A percentile compares a stretch with the other conserved stretches of the same genome.
Conservation (phyloP, 2,888 invertebrate species). For the Megastigmus dorsalis region DNA sequence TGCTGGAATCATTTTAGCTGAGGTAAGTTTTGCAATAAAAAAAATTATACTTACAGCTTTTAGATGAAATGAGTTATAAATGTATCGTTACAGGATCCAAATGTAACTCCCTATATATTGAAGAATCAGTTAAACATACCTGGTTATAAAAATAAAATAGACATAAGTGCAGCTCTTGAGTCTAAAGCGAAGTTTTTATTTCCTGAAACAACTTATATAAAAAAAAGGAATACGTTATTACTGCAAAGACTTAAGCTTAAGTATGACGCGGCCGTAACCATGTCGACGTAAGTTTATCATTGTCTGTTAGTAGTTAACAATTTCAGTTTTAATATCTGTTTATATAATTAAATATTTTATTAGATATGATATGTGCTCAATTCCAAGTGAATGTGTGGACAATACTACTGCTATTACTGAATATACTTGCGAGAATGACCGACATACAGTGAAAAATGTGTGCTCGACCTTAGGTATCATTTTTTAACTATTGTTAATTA, state of each 20-base stretch:
- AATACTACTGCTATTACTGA: background rate
- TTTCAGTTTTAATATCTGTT: background rate
- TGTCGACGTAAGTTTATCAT: constrained; percentile 35
- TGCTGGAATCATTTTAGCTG: constrained; percentile 38
- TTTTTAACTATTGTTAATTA: background rate
- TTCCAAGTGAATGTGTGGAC: background rate
- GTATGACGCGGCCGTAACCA: constrained; percentile 19
- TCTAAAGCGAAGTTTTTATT: background rate
- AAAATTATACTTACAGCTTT: background rate
- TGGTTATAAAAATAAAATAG: background rate
- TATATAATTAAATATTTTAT: background rate
- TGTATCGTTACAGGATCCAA: background rate
- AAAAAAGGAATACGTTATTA: background rate
- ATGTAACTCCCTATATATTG: constrained; percentile 13
- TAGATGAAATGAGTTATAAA: too few species aligned
- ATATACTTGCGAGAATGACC: background rate
- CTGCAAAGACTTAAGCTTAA: background rate
- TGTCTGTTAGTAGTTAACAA: background rate
- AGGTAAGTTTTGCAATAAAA: background rate
- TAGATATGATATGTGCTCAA: constrained; percentile 31
- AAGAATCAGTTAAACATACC: background rate
- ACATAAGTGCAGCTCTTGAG: background rate
- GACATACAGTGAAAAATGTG: fast-evolving
- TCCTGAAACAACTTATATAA: background rate
- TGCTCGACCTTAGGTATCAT: constrained; percentile 25